A percentile compares a stretch with the other conserved stretches of the same genome.
Conservation (phyloP, 1,140 invertebrate species). For the Lordiphosa collinella region DNA sequence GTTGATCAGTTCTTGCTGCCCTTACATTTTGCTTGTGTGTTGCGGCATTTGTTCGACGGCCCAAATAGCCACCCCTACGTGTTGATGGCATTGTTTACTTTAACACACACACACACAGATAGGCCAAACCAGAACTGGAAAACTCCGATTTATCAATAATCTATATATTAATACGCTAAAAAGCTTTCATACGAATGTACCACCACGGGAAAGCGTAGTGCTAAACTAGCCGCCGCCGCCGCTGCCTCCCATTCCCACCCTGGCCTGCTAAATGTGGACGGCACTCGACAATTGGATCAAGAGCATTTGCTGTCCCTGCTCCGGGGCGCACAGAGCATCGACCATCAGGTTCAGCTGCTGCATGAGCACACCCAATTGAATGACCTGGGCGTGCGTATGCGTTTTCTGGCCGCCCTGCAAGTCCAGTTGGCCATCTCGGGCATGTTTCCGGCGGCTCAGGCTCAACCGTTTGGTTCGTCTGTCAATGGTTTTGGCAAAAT, state of each 20-base stretch:
- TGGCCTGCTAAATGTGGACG: constrained; percentile 28
- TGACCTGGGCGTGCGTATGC: constrained; percentile 87
- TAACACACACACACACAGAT: too few relatives aligned
- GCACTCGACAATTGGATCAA: constrained; percentile 31
- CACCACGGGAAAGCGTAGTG: constrained; percentile 47
- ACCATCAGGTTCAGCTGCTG: constrained; percentile 86
- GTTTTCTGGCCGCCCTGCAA: constrained; percentile 89
- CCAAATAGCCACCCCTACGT: too few relatives aligned
- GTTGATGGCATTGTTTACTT: too few relatives aligned
- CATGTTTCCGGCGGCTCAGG: constrained; percentile 85
- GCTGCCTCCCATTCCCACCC: neutral
- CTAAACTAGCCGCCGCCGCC: constrained; percentile 13
- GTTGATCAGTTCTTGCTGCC: too few relatives aligned
- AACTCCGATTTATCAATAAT: too few relatives aligned
- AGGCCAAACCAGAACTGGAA: too few relatives aligned
- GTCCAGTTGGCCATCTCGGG: constrained; percentile 85
- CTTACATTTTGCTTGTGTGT: too few relatives aligned
- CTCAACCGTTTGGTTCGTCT: constrained; percentile 92
- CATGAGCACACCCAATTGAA: constrained; percentile 85
- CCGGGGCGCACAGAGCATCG: constrained; percentile 33
- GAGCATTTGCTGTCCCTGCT: constrained; percentile 31
- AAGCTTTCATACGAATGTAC: too few relatives aligned
- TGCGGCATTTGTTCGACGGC: too few relatives aligned
- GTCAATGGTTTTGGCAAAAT: constrained; percentile 93
- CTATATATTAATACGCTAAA: too few relatives aligned